Evolutionary conservation across 2,888 invertebrate species (phyloP).

Genomic region (Cheilosia pagana): DNA sequence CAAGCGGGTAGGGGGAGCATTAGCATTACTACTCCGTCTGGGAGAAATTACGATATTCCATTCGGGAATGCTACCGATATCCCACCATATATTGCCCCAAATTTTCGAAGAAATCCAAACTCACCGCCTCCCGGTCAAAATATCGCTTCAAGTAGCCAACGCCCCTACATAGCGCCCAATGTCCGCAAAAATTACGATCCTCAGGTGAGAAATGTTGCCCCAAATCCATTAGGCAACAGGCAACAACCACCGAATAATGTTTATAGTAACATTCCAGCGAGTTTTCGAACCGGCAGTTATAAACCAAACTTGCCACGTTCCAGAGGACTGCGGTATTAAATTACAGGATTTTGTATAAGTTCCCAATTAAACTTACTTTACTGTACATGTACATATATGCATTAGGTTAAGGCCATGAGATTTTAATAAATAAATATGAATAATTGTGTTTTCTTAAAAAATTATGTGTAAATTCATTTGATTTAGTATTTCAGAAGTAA

Average conservation of each 20-base stretch:
- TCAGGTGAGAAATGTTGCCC: conserved; percentile 33
- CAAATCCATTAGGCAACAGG: conserved; percentile 41
- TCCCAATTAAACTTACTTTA: not conserved
- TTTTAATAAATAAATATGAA: no score
- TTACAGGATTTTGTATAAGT: conserved; percentile 65
- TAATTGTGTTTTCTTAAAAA: no score
- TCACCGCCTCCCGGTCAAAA: conserved; percentile 16
- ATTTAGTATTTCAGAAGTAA: no score
- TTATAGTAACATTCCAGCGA: conserved; percentile 72
- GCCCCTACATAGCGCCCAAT: conserved; percentile 82
- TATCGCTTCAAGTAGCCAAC: conserved; percentile 79
- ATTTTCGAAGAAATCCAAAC: conserved; percentile 77
- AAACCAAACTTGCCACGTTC: conserved; percentile 79
- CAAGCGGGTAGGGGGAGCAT: conserved; percentile 76
- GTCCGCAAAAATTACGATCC: conserved; percentile 78
- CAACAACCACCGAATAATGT: conserved; percentile 30
- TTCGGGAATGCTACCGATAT: conserved; percentile 79
- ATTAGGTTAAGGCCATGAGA: no score
- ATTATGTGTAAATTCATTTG: no score
- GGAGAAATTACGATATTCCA: conserved; percentile 80
- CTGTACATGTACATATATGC: not conserved
- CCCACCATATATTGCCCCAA: conserved; percentile 81
- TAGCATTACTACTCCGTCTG: conserved; percentile 80
- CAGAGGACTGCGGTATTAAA: conserved; percentile 81
- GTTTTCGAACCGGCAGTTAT: conserved; percentile 77